Percentiles rank a stretch among this genome's conserved stretches.
Conservation (phyloP, 2,113 vertebrate genomes). For the Psophia crepitans region DNA sequence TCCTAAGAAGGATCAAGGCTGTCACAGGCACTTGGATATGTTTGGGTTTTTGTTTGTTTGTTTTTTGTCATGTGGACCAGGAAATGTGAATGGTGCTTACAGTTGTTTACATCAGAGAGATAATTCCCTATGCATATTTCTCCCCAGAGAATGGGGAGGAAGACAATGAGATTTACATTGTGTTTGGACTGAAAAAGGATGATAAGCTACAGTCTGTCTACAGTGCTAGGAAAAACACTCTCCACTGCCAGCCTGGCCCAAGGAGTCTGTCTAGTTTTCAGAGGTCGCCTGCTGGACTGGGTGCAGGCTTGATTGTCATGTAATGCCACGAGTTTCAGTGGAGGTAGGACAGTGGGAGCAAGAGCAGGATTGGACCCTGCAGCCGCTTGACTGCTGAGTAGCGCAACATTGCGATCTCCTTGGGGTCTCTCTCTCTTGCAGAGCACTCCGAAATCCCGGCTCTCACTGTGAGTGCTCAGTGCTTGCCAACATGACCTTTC, state of each 20-base stretch:
- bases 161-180: not conserved
- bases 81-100: conserved; percentile 18
- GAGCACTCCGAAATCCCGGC: rapidly evolving
- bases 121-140: not conserved
- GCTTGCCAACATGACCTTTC: not conserved
- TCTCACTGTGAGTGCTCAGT: not conserved
- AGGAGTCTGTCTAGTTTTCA: not conserved
- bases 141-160: not conserved
- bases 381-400: not conserved
- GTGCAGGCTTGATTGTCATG: not conserved
- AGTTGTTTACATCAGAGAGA: conserved; percentile 19
- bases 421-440: not conserved
- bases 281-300: rapidly evolving
- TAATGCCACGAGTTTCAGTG: not conserved
- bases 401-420: not conserved
- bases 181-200: not conserved
- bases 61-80: not conserved
- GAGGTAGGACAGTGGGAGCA: not conserved
- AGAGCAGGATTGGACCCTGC: not conserved
- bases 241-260: not conserved
- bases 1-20: not conserved
- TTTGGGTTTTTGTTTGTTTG: too few relatives aligned
- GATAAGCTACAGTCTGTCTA: not conserved
- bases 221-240: not conserved
- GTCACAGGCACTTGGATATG: not conserved